Evolutionary conservation across 1,140 invertebrate genomes (phyloP).

Genomic region (Psix sp.): DNA sequence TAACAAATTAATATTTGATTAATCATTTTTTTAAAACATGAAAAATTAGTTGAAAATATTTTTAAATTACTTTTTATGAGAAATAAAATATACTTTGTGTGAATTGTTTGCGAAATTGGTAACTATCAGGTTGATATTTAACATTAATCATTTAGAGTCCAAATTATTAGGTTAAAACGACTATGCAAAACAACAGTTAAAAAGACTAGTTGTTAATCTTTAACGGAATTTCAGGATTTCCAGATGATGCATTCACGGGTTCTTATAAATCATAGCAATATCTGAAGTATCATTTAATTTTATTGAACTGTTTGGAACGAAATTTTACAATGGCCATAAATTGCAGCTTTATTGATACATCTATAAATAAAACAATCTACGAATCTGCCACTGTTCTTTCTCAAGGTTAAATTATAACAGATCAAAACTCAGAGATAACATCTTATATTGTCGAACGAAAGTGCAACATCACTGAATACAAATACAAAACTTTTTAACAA

Average conservation of each 20-base stretch:
- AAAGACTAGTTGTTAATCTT: too few relatives aligned
- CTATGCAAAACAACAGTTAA: too few relatives aligned
- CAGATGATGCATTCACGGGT: not conserved
- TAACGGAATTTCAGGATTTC: too few relatives aligned
- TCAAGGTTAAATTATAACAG: constrained; percentile 7
- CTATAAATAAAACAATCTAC: constrained; percentile 19
- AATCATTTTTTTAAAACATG: too few relatives aligned
- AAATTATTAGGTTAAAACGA: too few relatives aligned
- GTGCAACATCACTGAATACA: not conserved
- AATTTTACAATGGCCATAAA: constrained; percentile 27
- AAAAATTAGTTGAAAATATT: too few relatives aligned
- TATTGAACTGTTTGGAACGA: constrained; percentile 36
- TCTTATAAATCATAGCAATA: constrained; percentile 18
- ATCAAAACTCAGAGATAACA: constrained; percentile 7
- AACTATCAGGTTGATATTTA: too few relatives aligned
- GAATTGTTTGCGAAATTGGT: too few relatives aligned
- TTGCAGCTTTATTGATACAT: constrained; percentile 18
- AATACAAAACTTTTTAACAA: constrained; percentile 3
- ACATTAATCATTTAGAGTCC: too few relatives aligned
- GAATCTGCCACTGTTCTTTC: constrained; percentile 25
- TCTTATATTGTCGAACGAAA: not conserved
- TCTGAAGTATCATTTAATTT: constrained; percentile 35
- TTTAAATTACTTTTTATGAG: too few relatives aligned
- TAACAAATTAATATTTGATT: too few relatives aligned
- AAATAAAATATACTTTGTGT: too few relatives aligned